phyloP scores from a whole-genome alignment of 2,113 vertebrate species.

The Paramisgurnus dabryanus region DNA sequence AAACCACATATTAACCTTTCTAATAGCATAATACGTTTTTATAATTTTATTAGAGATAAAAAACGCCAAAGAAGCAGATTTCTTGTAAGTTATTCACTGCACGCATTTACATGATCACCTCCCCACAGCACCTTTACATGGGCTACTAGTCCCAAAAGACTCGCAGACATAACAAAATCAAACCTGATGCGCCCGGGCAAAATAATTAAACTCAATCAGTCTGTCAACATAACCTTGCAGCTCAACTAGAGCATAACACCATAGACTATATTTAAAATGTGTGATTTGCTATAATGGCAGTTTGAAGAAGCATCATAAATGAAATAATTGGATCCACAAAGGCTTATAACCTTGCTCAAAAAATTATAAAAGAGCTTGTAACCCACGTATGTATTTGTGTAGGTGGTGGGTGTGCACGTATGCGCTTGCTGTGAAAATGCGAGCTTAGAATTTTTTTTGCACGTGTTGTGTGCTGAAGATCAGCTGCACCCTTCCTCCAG shows the following conservation, averaged over 20 bases:
- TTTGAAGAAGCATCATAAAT: slow-evolving; percentile 11
- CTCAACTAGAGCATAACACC: slow-evolving; percentile 30
- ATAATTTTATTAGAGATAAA: no score
- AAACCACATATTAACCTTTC: no score
- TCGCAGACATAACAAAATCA: slow-evolving; percentile 41
- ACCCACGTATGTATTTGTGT: background rate
- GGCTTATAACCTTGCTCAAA: background rate
- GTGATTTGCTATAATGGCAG: slow-evolving; percentile 30
- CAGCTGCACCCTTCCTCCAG: slow-evolving; percentile 38
- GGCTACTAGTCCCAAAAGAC: slow-evolving; percentile 25
- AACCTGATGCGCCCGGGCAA: slow-evolving; percentile 4
- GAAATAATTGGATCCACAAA: slow-evolving; percentile 8
- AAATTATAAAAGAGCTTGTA: slow-evolving; percentile 14
- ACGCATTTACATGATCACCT: slow-evolving; percentile 18
- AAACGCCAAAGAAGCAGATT: no score
- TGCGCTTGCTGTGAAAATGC: background rate
- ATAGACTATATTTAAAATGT: slow-evolving; percentile 27
- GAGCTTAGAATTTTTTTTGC: background rate
- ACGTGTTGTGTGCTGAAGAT: slow-evolving; percentile 4
- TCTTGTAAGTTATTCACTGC: no score
- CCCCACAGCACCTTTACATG: background rate
- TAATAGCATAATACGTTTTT: no score
- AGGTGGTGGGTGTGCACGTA: background rate
- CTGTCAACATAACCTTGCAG: slow-evolving; percentile 25
- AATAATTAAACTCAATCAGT: slow-evolving; percentile 48